Conservation (phyloP, 2,888 invertebrate genomes). For the Gymnosoma rotundatum region DNA sequence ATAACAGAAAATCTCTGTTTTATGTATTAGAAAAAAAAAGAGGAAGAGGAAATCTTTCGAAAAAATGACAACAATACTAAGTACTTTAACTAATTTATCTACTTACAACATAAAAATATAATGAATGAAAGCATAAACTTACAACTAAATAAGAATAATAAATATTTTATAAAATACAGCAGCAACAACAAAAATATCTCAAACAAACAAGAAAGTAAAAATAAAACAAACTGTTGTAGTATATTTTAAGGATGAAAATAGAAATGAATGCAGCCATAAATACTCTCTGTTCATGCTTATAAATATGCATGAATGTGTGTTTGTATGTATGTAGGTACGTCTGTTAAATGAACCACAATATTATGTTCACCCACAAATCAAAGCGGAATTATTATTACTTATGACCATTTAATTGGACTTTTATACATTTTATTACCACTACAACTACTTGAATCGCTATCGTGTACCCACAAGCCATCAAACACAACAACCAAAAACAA, state of each 20-base stretch:
- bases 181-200: background rate
- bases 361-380: conserved; percentile 78
- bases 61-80: conserved; percentile 39
- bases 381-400: conserved; percentile 81
- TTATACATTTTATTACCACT: conserved; percentile 77
- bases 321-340: background rate
- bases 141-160: conserved; percentile 42
- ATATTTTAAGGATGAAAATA: conserved; percentile 22
- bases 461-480: background rate
- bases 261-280: conserved; percentile 6
- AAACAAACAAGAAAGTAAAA: conserved; percentile 29
- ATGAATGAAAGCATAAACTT: conserved; percentile 39
- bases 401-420: conserved; percentile 82
- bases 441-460: conserved; percentile 39
- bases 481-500: conserved; percentile 29
- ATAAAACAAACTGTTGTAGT: conserved; percentile 8
- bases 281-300: too few species aligned
- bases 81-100: conserved; percentile 72
- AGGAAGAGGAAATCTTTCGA: background rate
- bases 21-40: background rate
- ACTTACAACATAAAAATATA: conserved; percentile 46
- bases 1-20: background rate
- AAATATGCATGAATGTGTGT: too few species aligned
- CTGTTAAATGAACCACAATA: conserved; percentile 71
- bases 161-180: conserved; percentile 49